Percentiles rank a stretch among this genome's conserved stretches.
phyloP scores from a whole-genome alignment of 2,888 invertebrate species.

The Drosophila testacea region DNA sequence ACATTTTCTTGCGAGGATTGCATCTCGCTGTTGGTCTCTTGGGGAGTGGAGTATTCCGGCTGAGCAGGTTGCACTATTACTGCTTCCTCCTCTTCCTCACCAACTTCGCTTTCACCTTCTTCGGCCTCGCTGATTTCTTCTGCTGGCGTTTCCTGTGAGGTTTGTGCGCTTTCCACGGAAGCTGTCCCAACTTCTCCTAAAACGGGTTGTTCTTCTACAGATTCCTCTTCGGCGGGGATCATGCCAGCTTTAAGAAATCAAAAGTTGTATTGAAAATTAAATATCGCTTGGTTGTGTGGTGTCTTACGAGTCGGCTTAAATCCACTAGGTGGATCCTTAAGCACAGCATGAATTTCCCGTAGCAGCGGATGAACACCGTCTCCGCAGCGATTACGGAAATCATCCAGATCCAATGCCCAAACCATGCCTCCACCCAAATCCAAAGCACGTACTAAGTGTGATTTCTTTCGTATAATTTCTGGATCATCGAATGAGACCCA shows the following conservation, averaged over 20 bases:
- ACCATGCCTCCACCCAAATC: slow-evolving; percentile 95
- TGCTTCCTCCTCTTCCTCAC: slow-evolving; percentile 26
- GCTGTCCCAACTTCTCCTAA: slow-evolving; percentile 59
- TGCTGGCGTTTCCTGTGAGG: slow-evolving; percentile 14
- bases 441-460: slow-evolving; percentile 91
- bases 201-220: slow-evolving; percentile 66
- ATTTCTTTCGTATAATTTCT: slow-evolving; percentile 92
- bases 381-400: slow-evolving; percentile 92
- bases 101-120: slow-evolving; percentile 31
- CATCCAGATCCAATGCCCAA: slow-evolving; percentile 96
- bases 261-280: neutral
- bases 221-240: slow-evolving; percentile 53
- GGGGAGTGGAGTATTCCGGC: slow-evolving; percentile 10
- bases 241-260: slow-evolving; percentile 61
- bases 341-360: slow-evolving; percentile 90
- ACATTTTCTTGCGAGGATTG: slow-evolving; percentile 58
- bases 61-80: slow-evolving; percentile 21
- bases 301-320: slow-evolving; percentile 79
- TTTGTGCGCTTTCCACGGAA: slow-evolving; percentile 61
- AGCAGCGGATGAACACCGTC: slow-evolving; percentile 93
- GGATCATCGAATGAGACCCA: slow-evolving; percentile 96
- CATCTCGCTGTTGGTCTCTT: slow-evolving; percentile 36
- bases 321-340: slow-evolving; percentile 86
- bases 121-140: slow-evolving; percentile 39
- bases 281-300: neutral